These are phyloP conservation scores for Typhlomys cinereus DNA, from an alignment of 2,113 vertebrate genomes.

Conservation along the genomic window DNA sequence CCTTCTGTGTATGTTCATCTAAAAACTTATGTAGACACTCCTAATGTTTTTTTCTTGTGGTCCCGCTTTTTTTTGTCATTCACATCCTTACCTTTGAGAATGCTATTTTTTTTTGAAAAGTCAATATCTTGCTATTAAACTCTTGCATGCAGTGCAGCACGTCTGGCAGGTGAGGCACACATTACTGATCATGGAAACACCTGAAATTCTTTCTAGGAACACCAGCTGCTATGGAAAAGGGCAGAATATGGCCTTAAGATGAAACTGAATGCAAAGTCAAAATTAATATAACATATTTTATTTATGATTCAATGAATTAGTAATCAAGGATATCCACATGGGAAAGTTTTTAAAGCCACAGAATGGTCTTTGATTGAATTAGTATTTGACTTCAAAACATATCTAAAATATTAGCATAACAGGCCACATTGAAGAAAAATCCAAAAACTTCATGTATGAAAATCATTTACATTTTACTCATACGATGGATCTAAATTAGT, in stretches of 20 bases:
- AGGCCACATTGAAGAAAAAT: background rate
- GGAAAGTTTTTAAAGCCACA: slow-evolving; percentile 62
- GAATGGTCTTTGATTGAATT: slow-evolving; percentile 67
- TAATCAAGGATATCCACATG: slow-evolving; percentile 77
- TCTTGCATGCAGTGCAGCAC: background rate
- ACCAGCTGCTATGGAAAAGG: slow-evolving; percentile 69
- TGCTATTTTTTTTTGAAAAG: slow-evolving; percentile 46
- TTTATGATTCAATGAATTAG: slow-evolving; percentile 79
- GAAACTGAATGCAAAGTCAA: slow-evolving; percentile 78
- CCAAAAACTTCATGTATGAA: slow-evolving; percentile 12
- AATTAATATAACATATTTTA: slow-evolving; percentile 80
- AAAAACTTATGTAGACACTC: background rate
- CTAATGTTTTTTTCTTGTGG: background rate
- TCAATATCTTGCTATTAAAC: background rate
- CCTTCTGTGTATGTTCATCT: background rate
- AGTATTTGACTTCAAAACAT: slow-evolving; percentile 59
- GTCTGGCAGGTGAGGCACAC: slow-evolving; percentile 30
- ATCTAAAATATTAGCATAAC: slow-evolving; percentile 54
- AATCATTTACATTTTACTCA: background rate
- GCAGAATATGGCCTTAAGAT: slow-evolving; percentile 79
- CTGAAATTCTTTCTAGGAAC: slow-evolving; percentile 53
- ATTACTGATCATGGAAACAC: slow-evolving; percentile 24
- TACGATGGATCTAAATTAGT: background rate
- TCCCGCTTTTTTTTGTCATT: slow-evolving; percentile 8
- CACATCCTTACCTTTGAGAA: background rate